Evolutionary conservation across 2,113 vertebrate genomes (phyloP).

Genomic region (Rhinopithecus roxellana): DNA sequence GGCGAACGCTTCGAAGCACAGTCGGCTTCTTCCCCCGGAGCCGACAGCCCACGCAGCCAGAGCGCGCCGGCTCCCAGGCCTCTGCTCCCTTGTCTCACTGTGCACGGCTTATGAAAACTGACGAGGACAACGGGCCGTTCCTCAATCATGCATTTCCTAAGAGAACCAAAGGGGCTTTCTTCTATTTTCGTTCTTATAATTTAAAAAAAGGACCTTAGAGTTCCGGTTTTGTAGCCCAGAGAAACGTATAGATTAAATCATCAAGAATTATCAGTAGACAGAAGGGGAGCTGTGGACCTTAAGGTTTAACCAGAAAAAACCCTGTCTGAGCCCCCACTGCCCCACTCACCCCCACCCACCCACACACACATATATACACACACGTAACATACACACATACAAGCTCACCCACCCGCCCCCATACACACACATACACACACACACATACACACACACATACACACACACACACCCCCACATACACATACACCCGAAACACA

Average conservation of each 20-base stretch:
- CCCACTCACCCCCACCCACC: neutral
- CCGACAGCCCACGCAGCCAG: neutral
- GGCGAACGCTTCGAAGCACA: neutral
- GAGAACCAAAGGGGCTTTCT: neutral
- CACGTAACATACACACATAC: neutral
- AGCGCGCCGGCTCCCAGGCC: no score
- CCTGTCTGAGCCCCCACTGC: neutral
- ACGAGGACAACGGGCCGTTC: neutral
- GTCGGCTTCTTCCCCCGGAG: neutral
- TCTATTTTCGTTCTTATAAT: neutral
- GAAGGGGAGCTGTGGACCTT: neutral
- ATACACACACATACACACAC: accelerated
- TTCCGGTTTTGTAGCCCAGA: neutral
- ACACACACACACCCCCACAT: no score
- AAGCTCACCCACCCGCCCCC: no score
- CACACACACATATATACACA: neutral
- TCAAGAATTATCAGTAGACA: neutral
- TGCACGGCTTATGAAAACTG: neutral
- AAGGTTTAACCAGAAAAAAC: neutral
- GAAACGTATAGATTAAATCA: neutral
- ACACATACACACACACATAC: no score
- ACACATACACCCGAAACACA: no score
- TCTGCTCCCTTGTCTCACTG: neutral
- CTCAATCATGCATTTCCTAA: neutral
- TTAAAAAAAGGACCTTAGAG: neutral